These are phyloP conservation scores for Cuculus canorus DNA, from an alignment of 2,797 vertebrate species.

Conservation along the genomic window DNA sequence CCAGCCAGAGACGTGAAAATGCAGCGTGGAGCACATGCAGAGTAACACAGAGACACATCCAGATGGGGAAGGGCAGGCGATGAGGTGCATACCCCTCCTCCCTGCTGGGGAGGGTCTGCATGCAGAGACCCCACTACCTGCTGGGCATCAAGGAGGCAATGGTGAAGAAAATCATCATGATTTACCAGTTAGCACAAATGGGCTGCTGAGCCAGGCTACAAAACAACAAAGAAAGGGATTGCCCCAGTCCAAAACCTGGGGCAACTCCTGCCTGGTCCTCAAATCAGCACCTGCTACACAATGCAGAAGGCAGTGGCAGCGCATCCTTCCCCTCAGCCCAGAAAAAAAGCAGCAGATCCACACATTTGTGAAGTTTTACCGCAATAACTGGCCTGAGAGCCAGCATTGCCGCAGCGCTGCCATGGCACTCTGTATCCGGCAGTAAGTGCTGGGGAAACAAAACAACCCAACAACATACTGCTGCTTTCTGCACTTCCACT, in stretches of 20 bases:
- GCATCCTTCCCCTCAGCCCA: neutral
- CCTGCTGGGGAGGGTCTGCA: neutral
- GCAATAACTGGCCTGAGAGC: rapidly evolving
- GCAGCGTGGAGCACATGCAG: neutral
- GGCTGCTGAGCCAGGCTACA: neutral
- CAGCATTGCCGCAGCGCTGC: neutral
- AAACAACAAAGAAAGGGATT: neutral
- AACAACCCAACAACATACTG: neutral
- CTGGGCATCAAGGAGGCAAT: neutral
- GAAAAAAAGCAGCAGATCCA: neutral
- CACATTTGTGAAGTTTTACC: neutral
- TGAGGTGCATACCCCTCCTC: neutral
- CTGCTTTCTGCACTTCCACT: neutral
- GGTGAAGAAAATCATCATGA: neutral
- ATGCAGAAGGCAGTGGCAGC: neutral
- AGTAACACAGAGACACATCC: neutral
- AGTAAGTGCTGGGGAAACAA: neutral
- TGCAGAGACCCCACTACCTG: neutral
- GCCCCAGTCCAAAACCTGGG: rapidly evolving
- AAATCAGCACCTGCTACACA: neutral
- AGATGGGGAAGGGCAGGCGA: rapidly evolving
- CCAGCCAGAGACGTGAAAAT: neutral
- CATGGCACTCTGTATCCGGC: neutral
- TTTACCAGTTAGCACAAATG: neutral
- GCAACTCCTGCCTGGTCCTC: neutral